Conservation (phyloP, 2,113 vertebrate genomes). For the Tautogolabrus adspersus region DNA sequence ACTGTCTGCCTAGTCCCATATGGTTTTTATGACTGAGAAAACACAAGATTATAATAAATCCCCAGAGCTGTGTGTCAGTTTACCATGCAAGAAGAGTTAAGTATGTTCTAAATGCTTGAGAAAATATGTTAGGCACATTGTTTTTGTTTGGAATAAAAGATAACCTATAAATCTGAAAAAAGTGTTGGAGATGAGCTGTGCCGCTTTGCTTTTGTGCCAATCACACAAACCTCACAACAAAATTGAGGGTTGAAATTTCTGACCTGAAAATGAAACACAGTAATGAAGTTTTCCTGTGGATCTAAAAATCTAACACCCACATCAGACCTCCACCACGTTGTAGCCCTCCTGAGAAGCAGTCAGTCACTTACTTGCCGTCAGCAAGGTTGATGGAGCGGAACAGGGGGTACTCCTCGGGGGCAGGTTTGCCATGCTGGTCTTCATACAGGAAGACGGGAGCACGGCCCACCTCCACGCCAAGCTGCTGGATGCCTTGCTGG, state of each 20-base stretch:
- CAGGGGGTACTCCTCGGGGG: conserved; percentile 94
- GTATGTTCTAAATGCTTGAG: conserved; percentile 34
- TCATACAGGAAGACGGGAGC: conserved; percentile 95
- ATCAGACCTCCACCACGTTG: conserved; percentile 12
- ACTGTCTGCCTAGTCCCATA: conserved; percentile 58
- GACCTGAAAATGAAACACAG: not conserved
- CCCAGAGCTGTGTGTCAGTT: conserved; percentile 29
- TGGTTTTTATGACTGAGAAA: conserved; percentile 56
- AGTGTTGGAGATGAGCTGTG: conserved; percentile 15
- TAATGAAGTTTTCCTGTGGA: not conserved
- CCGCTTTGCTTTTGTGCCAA: conserved; percentile 23
- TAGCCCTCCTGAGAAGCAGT: not conserved
- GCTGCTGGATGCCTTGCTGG: conserved; percentile 94
- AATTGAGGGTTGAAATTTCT: not conserved
- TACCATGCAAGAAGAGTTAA: conserved; percentile 18
- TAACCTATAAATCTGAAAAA: conserved; percentile 33
- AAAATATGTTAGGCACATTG: conserved; percentile 44
- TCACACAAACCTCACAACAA: conserved; percentile 13
- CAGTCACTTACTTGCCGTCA: conserved; percentile 95
- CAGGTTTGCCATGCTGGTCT: conserved; percentile 94
- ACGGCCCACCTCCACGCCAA: conserved; percentile 95
- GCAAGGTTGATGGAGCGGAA: conserved; percentile 94
- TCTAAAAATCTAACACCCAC: conserved; percentile 22
- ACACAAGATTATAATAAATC: conserved; percentile 59
- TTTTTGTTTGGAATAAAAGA: conserved; percentile 45